phyloP scores from a whole-genome alignment of 2,113 vertebrate species.

The Dromaius novaehollandiae region DNA sequence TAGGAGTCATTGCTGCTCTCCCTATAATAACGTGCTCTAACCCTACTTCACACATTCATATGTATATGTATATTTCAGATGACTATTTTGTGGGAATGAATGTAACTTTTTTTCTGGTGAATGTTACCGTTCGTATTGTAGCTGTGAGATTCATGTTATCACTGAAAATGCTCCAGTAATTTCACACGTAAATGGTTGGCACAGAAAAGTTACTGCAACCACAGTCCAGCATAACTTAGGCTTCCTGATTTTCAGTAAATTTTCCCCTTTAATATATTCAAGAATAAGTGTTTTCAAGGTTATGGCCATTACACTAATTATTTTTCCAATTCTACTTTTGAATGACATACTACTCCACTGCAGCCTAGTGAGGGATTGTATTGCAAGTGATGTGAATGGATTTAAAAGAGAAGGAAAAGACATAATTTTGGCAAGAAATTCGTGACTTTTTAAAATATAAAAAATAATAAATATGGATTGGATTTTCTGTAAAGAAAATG shows the following conservation, averaged over 20 bases:
- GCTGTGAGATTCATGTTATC: not conserved
- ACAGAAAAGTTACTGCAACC: not conserved
- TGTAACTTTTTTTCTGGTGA: not conserved
- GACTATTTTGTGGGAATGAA: not conserved
- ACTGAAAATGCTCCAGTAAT: not conserved
- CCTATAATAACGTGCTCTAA: not conserved
- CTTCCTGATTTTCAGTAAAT: not conserved
- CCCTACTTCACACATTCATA: not conserved
- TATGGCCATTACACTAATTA: constrained; percentile 52
- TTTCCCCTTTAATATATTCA: constrained; percentile 18
- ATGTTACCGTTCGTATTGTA: not conserved
- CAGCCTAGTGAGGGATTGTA: constrained; percentile 15
- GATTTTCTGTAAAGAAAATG: constrained; percentile 1
- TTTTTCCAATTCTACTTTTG: constrained; percentile 56
- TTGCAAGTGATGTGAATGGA: not conserved
- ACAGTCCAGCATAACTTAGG: not conserved
- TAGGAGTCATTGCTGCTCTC: not conserved
- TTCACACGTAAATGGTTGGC: not conserved
- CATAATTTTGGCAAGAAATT: constrained; percentile 43
- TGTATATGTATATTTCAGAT: not conserved
- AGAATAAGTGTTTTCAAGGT: constrained; percentile 46
- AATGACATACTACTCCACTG: constrained; percentile 11
- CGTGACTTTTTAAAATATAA: constrained; percentile 21
- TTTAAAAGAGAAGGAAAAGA: constrained; percentile 13
- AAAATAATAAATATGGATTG: constrained; percentile 9